Evolutionary conservation across 2,888 invertebrate species (phyloP), one percentile per base, ranked within the genome.

Genomic region (Orthonychiurus folsomi): DNA sequence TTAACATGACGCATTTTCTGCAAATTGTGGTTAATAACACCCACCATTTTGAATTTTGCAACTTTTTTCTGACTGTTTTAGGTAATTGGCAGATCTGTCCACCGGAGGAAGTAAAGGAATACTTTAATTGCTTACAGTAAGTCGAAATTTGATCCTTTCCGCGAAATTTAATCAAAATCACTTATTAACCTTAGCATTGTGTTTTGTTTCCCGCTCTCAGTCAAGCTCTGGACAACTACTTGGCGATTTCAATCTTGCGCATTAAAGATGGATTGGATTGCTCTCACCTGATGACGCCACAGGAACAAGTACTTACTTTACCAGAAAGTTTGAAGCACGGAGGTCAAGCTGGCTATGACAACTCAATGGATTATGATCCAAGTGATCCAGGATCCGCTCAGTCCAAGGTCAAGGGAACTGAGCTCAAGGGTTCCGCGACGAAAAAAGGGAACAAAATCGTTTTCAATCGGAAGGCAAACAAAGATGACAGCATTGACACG

Each of bases 101-200:
- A 15, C 76, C 76, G 0, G 71, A 75, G 28, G 77, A 91, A 67
- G 82, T 95, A 5, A 82, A 86, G n/a, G 85, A 89, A 2, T 97
- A 97, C 79, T 94, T 97, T 78, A 89, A 92, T 74, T 86, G 93
- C 48, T 82, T 97, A 66, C 93, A 95, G 95, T 96, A 77, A 85
- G 89, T 61, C 15, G 24, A 52, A 52, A 9, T 52, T 23, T 37
- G 9, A 37, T 15, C 37, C 5, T 9, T 37, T 37, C 37, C 37
- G 37, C 9, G 37, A 15, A 37, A 15, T 5, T 37, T 37, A 37
- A 15, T 15, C 15, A 37, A 37, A 37, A 37, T 37, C 15, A 37
- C n/a, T n/a, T 37, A 5, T 37, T 37, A 37, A 37, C 37, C 37
- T 37, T 5, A 37, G 37, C 15, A 9, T 37, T 37, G 37, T 9